A percentile compares a stretch with the other conserved stretches of the same genome.
These are phyloP conservation scores for Cynoglossus semilaevis DNA, from an alignment of 2,113 vertebrate species.

Conservation along the genomic window DNA sequence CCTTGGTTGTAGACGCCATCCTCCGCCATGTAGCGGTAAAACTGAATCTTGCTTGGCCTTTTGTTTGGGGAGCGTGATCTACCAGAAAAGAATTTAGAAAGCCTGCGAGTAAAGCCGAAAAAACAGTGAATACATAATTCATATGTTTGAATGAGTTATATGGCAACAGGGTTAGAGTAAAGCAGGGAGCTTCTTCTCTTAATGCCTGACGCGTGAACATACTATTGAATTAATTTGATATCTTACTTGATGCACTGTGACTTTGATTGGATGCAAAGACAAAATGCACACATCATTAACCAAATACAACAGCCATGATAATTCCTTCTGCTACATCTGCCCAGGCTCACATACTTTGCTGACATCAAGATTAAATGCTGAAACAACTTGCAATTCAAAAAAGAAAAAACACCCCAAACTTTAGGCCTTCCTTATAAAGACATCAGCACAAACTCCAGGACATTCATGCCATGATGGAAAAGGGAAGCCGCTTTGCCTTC, in stretches of 20 bases:
- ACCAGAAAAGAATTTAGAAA: conserved; percentile 47
- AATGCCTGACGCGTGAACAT: conserved; percentile 38
- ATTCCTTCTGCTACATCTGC: neutral
- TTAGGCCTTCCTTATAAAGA: conserved; percentile 6
- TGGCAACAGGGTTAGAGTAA: too few relatives aligned
- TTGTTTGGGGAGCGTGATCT: conserved; percentile 45
- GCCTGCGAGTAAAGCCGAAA: conserved; percentile 17
- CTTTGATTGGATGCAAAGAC: conserved; percentile 44
- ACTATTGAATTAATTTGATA: conserved; percentile 50
- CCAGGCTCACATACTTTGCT: neutral
- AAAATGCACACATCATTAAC: neutral
- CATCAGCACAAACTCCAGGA: conserved; percentile 7
- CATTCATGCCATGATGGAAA: neutral
- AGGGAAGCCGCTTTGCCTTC: conserved; percentile 8
- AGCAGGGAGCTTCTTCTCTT: conserved; percentile 40
- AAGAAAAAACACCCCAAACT: neutral
- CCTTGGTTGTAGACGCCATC: conserved; percentile 56
- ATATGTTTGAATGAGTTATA: too few relatives aligned
- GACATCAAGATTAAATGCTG: conserved; percentile 6
- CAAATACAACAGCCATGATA: too few relatives aligned
- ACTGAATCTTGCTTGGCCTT: conserved; percentile 54
- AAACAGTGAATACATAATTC: too few relatives aligned
- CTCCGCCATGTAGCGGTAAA: conserved; percentile 42
- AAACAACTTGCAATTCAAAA: neutral
- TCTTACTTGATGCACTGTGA: conserved; percentile 37